These are phyloP conservation scores for Montipora sp. DNA, from an alignment of 64 coral and sea anemone species.

Conservation along the genomic window DNA sequence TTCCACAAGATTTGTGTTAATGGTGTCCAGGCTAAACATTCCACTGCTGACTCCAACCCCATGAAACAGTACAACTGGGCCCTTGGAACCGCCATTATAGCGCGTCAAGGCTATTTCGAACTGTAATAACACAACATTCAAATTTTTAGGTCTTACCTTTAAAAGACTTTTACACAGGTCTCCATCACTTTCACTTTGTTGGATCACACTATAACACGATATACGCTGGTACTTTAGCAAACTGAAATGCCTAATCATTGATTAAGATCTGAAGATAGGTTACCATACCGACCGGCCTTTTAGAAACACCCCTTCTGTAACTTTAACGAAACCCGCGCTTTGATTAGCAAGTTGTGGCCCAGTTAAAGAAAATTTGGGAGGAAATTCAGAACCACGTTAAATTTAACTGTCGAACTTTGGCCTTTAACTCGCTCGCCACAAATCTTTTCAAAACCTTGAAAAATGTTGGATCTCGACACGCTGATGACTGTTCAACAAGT, in stretches of 20 bases:
- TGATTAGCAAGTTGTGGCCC: not conserved
- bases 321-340: not conserved
- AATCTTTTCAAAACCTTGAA: too few relatives aligned
- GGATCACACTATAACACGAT: not conserved
- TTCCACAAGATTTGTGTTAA: slow-evolving; percentile 63
- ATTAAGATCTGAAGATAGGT: too few relatives aligned
- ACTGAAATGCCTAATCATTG: too few relatives aligned
- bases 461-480: too few relatives aligned
- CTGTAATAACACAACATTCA: slow-evolving; percentile 14
- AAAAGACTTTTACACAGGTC: not conserved
- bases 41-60: slow-evolving; percentile 57
- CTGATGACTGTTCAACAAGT: too few relatives aligned
- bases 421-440: too few relatives aligned
- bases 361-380: not conserved
- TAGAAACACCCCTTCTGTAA: too few relatives aligned
- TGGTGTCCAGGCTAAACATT: slow-evolving; percentile 61
- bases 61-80: slow-evolving; percentile 62
- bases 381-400: too few relatives aligned
- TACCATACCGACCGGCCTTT: too few relatives aligned
- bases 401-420: too few relatives aligned
- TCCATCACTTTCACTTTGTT: not conserved
- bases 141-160: not conserved
- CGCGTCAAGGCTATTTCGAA: slow-evolving; percentile 52
- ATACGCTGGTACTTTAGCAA: not conserved
- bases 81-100: slow-evolving; percentile 32